phyloP scores from a whole-genome alignment of 1,140 invertebrate species.

The Ditylenchus dipsaci region DNA sequence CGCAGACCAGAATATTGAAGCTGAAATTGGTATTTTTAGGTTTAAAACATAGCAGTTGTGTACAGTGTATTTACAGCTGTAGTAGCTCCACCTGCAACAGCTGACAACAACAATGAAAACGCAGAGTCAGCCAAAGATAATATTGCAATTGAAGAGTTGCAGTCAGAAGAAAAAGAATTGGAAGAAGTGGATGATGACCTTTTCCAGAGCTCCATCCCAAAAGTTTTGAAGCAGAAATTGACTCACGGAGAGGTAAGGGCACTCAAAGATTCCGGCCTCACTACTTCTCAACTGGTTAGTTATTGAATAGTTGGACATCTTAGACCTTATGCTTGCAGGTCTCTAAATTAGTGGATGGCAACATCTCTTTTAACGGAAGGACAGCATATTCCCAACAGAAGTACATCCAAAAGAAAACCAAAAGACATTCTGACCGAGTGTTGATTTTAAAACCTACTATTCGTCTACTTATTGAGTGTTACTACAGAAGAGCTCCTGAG shows the following conservation, averaged over 20 bases:
- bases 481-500: conserved; percentile 29
- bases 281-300: conserved; percentile 10
- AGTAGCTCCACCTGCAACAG: background rate
- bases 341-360: conserved; percentile 29
- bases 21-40: too few relatives aligned
- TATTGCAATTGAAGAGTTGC: background rate
- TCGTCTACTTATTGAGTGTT: conserved; percentile 23
- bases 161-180: background rate
- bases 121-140: background rate
- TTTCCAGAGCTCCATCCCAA: background rate
- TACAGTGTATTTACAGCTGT: too few relatives aligned
- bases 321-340: conserved; percentile 18
- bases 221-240: conserved; percentile 14
- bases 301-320: background rate
- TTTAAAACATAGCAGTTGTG: too few relatives aligned
- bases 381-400: conserved; percentile 32
- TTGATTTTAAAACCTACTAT: conserved; percentile 26
- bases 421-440: conserved; percentile 32
- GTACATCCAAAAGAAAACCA: conserved; percentile 29
- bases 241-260: conserved; percentile 12
- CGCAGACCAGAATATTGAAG: background rate
- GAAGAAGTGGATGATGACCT: background rate
- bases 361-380: conserved; percentile 18
- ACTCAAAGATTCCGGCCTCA: conserved; percentile 6
- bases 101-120: background rate